phyloP scores from a whole-genome alignment of 2,113 vertebrate genomes.

The Gracilinanus agilis region DNA sequence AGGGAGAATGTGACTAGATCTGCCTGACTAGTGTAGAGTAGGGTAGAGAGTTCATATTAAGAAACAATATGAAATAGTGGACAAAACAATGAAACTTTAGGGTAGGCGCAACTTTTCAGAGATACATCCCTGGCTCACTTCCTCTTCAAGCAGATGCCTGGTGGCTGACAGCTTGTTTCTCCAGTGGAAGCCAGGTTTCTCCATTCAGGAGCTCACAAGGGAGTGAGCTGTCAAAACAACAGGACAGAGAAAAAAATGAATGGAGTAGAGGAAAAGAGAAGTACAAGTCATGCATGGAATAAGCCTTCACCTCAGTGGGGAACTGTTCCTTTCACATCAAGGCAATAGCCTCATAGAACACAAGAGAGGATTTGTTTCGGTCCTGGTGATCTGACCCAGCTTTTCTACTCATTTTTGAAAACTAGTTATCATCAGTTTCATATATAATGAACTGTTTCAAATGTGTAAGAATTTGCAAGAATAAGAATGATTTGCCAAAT shows the following conservation, averaged over 20 bases:
- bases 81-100: background rate
- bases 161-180: background rate
- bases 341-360: background rate
- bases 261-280: background rate
- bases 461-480: background rate
- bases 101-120: background rate
- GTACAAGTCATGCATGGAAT: background rate
- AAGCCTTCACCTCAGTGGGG: background rate
- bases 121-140: background rate
- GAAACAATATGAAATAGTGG: background rate
- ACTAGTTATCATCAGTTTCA: background rate
- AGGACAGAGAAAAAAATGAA: background rate
- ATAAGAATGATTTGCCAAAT: background rate
- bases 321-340: background rate
- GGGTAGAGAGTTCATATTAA: background rate
- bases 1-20: background rate
- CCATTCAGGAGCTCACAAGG: background rate
- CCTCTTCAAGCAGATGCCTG: background rate
- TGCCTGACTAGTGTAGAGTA: background rate
- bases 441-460: background rate
- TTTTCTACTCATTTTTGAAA: background rate
- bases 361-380: background rate
- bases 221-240: conserved; percentile 4
- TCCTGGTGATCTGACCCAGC: background rate
- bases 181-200: background rate